These are phyloP conservation scores for Monomorium pharaonis DNA, from an alignment of 1,140 invertebrate species.

Conservation along the genomic window DNA sequence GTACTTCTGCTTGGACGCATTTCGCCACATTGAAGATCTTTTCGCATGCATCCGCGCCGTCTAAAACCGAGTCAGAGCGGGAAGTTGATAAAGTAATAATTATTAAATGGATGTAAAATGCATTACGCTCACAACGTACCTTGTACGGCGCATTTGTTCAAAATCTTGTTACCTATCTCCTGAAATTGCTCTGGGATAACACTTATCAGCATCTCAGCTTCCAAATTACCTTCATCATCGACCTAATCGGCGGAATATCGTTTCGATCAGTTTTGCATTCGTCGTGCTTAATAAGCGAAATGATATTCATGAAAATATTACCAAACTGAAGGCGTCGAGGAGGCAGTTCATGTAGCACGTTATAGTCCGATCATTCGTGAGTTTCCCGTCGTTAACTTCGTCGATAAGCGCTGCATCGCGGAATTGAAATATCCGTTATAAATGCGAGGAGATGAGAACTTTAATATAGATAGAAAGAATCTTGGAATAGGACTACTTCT, in stretches of 20 bases:
- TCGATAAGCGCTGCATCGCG: conserved; percentile 76
- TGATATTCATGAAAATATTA: conserved; percentile 50
- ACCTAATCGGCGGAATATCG: conserved; percentile 65
- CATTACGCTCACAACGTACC: conserved; percentile 36
- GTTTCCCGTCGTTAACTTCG: conserved; percentile 70
- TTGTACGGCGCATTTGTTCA: conserved; percentile 65
- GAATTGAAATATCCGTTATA: not conserved
- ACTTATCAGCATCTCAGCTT: conserved; percentile 76
- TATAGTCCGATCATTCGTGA: conserved; percentile 72
- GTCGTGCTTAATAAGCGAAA: too few relatives aligned
- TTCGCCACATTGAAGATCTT: conserved; percentile 74
- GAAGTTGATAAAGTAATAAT: not conserved
- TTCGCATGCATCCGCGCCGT: conserved; percentile 75
- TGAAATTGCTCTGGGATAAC: conserved; percentile 73
- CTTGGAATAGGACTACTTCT: not conserved
- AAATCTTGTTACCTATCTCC: conserved; percentile 39
- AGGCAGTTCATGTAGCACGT: conserved; percentile 83
- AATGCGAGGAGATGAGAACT: not conserved
- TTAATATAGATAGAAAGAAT: not conserved
- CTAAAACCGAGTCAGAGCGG: conserved; percentile 54
- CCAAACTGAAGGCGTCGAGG: conserved; percentile 79
- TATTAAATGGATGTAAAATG: not conserved
- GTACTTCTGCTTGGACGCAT: conserved; percentile 72
- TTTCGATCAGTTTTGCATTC: not conserved
- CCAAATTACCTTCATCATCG: conserved; percentile 77